A percentile compares a stretch with the other conserved stretches of the same genome.
Conservation (phyloP, 1,140 invertebrate species). For the Gerris buenoi region DNA sequence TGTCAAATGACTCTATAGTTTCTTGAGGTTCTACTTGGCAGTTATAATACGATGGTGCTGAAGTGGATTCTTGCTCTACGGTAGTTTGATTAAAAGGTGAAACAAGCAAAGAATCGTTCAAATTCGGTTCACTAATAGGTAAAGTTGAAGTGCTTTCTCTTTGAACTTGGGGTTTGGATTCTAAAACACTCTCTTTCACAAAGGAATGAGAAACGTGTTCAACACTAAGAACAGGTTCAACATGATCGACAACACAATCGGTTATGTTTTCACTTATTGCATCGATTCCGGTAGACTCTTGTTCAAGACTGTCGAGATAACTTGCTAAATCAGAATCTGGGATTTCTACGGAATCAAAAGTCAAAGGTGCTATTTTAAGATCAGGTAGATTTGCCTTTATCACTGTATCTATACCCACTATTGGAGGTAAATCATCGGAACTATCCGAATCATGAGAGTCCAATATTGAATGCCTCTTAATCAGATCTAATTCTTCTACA, state of each 20-base stretch:
- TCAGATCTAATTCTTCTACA: constrained; percentile 11
- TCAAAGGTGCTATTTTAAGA: constrained; percentile 13
- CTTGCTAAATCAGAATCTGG: constrained; percentile 40
- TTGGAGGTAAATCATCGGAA: constrained; percentile 9
- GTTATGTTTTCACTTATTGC: not conserved
- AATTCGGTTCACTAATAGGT: not conserved
- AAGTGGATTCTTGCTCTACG: not conserved
- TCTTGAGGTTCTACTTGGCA: not conserved
- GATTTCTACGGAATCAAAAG: constrained; percentile 33
- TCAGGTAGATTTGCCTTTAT: constrained; percentile 10
- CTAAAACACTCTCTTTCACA: not conserved
- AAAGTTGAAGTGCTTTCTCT: not conserved
- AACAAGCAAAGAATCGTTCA: not conserved
- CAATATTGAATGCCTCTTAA: constrained; percentile 5
- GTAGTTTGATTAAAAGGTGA: not conserved
- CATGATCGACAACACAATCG: not conserved
- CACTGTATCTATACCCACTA: constrained; percentile 7
- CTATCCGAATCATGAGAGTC: not conserved
- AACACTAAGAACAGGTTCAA: not conserved
- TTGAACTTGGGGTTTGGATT: not conserved
- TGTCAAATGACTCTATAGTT: no score
- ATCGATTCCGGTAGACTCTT: constrained; percentile 7
- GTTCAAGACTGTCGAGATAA: constrained; percentile 38
- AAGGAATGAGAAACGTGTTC: not conserved
- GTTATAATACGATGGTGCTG: no score